phyloP scores from a whole-genome alignment of 35 echinoderm and acorn worm genomes.

The Anneissia japonica region DNA sequence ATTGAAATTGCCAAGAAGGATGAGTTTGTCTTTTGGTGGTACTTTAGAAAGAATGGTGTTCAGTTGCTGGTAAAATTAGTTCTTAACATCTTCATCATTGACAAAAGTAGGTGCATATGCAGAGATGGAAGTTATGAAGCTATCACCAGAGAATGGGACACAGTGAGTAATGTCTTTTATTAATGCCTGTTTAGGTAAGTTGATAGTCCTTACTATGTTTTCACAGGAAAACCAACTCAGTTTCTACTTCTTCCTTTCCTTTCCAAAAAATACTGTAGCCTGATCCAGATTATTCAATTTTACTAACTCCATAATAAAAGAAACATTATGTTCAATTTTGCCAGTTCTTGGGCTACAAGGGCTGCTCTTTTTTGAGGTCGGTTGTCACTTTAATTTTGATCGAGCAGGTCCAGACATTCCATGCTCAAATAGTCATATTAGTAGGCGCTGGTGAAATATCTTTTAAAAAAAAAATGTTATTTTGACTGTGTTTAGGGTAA shows the following conservation, averaged over 20 bases:
- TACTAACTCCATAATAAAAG: not conserved
- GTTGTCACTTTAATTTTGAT: not conserved
- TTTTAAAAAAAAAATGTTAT: too few species aligned
- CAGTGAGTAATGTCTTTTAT: not conserved
- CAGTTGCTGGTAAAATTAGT: too few species aligned
- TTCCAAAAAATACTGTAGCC: constrained; percentile 23
- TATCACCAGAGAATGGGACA: not conserved
- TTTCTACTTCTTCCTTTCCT: not conserved
- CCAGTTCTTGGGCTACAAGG: not conserved
- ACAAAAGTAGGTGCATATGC: constrained; percentile 3
- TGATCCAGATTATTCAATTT: not conserved
- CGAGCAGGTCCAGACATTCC: constrained; percentile 1
- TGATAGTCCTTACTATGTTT: not conserved
- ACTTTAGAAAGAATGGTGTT: not conserved
- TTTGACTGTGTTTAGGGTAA: too few species aligned
- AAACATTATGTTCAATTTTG: constrained; percentile 2
- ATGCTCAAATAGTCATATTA: not conserved
- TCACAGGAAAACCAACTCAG: not conserved
- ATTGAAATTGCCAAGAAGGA: constrained; percentile 15
- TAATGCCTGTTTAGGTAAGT: not conserved
- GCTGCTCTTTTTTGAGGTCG: too few species aligned
- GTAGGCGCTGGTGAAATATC: too few species aligned
- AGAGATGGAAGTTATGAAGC: not conserved
- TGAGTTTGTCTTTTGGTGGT: not conserved
- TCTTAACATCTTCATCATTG: too few species aligned